Conservation (phyloP, 2,888 invertebrate genomes). For the Tineola bisselliella region DNA sequence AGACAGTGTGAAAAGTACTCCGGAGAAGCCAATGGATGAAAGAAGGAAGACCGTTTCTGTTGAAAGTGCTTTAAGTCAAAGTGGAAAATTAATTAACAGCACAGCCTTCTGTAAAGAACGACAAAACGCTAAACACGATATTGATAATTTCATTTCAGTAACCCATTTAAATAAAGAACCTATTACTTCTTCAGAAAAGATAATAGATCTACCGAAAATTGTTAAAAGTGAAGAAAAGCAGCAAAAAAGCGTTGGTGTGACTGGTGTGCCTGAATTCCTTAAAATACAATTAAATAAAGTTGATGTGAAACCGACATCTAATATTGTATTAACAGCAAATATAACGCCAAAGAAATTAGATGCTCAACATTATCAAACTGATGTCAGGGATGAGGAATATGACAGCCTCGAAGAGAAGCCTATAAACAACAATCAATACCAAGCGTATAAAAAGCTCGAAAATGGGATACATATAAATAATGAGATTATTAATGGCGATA, state of each 20-base stretch:
- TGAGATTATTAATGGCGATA: neutral
- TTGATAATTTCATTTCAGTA: slow-evolving; percentile 64
- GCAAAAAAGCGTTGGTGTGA: slow-evolving; percentile 29
- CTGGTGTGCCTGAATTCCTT: slow-evolving; percentile 73
- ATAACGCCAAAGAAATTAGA: slow-evolving; percentile 60
- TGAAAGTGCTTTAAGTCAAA: slow-evolving; percentile 50
- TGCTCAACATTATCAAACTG: slow-evolving; percentile 17
- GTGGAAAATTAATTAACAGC: slow-evolving; percentile 23
- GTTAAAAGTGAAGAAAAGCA: slow-evolving; percentile 50
- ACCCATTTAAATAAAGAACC: slow-evolving; percentile 67
- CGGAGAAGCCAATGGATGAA: slow-evolving; percentile 55
- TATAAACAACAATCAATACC: slow-evolving; percentile 25
- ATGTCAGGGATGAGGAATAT: slow-evolving; percentile 29
- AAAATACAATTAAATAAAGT: slow-evolving; percentile 77
- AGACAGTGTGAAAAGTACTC: slow-evolving; percentile 69
- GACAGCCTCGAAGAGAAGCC: slow-evolving; percentile 37
- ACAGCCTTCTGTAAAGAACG: slow-evolving; percentile 27
- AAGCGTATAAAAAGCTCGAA: slow-evolving; percentile 26
- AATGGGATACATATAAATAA: slow-evolving; percentile 23
- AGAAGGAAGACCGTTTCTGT: slow-evolving; percentile 61
- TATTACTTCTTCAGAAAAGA: slow-evolving; percentile 27
- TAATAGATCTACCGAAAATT: slow-evolving; percentile 31
- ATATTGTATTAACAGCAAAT: slow-evolving; percentile 73
- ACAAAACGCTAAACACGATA: slow-evolving; percentile 29
- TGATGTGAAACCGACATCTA: slow-evolving; percentile 69